A percentile compares a stretch with the other conserved stretches of the same genome.
These are phyloP conservation scores for Caligus rogercresseyi DNA, from an alignment of 1,140 invertebrate genomes.

Conservation along the genomic window DNA sequence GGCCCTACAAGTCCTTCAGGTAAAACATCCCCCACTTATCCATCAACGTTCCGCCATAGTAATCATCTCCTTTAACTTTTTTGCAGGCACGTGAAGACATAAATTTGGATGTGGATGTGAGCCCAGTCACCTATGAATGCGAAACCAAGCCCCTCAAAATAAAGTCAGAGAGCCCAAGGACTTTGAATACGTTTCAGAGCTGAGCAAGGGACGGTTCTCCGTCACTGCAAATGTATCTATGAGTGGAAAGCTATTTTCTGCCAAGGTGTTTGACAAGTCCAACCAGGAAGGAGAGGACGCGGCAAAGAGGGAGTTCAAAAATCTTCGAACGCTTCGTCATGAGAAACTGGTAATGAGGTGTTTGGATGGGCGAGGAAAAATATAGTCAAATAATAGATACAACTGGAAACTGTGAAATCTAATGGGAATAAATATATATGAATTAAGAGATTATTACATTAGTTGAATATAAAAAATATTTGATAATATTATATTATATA, in stretches of 20 bases:
- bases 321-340: conserved; percentile 55
- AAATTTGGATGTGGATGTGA: conserved; percentile 6
- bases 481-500: no score
- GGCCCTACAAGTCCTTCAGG: conserved; percentile 21
- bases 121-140: neutral
- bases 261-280: conserved; percentile 51
- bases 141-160: conserved; percentile 16
- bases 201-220: conserved; percentile 56
- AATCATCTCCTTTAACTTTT: no score
- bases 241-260: conserved; percentile 43
- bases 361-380: no score
- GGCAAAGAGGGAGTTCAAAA: conserved; percentile 54
- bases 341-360: conserved; percentile 50
- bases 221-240: conserved; percentile 57
- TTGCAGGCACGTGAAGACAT: conserved; percentile 12
- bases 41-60: neutral
- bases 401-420: no score
- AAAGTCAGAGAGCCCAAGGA: conserved; percentile 29
- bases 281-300: conserved; percentile 32
- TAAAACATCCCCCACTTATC: neutral
- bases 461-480: no score
- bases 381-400: no score
- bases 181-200: conserved; percentile 20
- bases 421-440: no score
- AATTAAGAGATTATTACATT: no score